Evolutionary conservation across 2,888 invertebrate genomes (phyloP), one percentile per base, ranked within the genome.

Genomic region (Tachina lurida): DNA sequence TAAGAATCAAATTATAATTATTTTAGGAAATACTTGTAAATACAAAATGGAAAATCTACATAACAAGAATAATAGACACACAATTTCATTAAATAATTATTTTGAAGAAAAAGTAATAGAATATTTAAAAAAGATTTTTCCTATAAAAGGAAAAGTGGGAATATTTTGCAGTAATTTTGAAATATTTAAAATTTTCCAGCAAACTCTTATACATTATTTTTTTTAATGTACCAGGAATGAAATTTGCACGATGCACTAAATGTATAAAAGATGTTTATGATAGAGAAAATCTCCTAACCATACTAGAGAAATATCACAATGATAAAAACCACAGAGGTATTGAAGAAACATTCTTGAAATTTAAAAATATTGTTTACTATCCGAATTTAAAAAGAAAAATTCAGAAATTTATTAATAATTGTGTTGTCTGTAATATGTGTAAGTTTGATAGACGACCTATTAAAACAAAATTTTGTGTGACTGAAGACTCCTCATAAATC

Each of bases 1-100:
- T 31, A 87, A 76, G 70, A 77, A 80, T 22, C 84, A 87, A 75
- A 52, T 87, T 13, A 67, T 85, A 45, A 65, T 88, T 41, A 60
- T 13, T 2, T 47, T 70, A 52, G 74, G 63, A 12, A 63, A 63
- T 15, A 39, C 10, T 5, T 58, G 10, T 54, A 75, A 75, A 60
- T 63, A 75, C 41, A 52, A 63, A 31, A 75, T 12, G 15, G 39
- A 63, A 52, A 63, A n/a, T 41, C 63, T 75, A 41, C 41, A 75
- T 74, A 19, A 19, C 5, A 62, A 39, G 12, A 58, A 73, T 19
- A 60, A 47, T 3, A 74, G 74, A 19, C 74, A 74, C 15, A 60
- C 47, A 17, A 60, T 73, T 13, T 39, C 31, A 49, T 7, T 75
- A 17, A 63, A 43, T 10, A 17, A 63, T 3, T 75, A 75, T 52